Percentiles rank a stretch among this genome's conserved stretches.
Conservation (phyloP, 2,113 vertebrate genomes). For the Condylura cristata region DNA sequence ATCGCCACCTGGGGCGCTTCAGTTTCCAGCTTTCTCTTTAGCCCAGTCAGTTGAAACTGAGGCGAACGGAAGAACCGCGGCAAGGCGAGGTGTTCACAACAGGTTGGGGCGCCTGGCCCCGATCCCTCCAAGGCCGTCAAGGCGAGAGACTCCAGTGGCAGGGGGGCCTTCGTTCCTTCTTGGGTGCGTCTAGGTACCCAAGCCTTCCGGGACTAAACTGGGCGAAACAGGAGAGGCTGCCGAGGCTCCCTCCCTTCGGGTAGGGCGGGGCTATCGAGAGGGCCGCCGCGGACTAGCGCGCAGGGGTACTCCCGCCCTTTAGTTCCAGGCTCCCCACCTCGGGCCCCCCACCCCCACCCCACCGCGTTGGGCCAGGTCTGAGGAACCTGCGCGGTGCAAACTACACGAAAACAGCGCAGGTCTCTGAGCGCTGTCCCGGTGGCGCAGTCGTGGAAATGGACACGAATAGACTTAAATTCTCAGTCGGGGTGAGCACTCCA, state of each 20-base stretch:
- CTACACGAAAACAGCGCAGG: not conserved
- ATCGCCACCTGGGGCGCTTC: not conserved
- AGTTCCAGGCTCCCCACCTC: not conserved
- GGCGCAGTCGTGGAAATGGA: not conserved
- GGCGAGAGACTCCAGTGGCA: too few relatives aligned
- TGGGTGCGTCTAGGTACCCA: not conserved
- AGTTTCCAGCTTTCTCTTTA: not conserved
- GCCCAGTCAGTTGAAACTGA: not conserved
- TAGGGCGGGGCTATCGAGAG: not conserved
- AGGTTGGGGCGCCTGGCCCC: accelerated
- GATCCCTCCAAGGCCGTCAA: too few relatives aligned
- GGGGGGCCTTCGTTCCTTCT: accelerated
- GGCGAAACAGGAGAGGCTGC: too few relatives aligned
- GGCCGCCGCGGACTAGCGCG: accelerated
- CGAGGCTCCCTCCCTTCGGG: not conserved
- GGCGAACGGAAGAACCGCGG: accelerated
- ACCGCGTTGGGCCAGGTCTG: accelerated
- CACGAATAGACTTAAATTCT: not conserved
- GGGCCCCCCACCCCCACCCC: not conserved
- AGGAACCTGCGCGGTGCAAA: not conserved
- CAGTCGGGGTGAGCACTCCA: accelerated
- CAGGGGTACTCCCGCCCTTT: too few relatives aligned
- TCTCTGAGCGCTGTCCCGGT: not conserved
- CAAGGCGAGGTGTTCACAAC: not conserved
- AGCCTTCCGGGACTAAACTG: not conserved